A percentile compares a stretch with the other conserved stretches of the same genome.
Conservation (phyloP, 2,888 invertebrate genomes). For the Acanthosoma haemorrhoidale region DNA sequence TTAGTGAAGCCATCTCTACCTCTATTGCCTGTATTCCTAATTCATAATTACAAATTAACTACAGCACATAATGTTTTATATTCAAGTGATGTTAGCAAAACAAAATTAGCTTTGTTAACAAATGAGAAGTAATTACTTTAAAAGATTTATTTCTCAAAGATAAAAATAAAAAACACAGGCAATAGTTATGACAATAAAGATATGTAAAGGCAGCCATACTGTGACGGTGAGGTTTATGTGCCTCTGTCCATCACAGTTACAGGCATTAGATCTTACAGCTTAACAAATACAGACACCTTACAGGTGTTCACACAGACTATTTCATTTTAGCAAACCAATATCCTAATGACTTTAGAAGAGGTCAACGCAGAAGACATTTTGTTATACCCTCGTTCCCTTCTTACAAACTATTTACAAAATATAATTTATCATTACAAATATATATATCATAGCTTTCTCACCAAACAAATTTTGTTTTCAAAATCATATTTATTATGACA, state of each 20-base stretch:
- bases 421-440: constrained; percentile 23
- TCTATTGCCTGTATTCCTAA: constrained; percentile 14
- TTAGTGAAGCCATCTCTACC: background rate
- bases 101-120: no score
- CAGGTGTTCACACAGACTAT: background rate
- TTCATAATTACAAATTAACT: no score
- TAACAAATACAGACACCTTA: no score
- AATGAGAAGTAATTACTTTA: no score
- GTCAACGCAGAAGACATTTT: background rate
- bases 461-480: constrained; percentile 4
- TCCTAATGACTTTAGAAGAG: constrained; percentile 24
- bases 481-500: constrained; percentile 18
- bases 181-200: background rate
- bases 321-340: background rate
- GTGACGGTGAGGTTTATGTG: background rate
- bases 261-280: background rate
- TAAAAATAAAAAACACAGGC: no score
- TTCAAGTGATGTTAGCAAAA: no score
- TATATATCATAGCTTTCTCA: constrained; percentile 10
- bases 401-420: constrained; percentile 26
- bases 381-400: constrained; percentile 24
- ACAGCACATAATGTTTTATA: no score
- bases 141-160: no score
- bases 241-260: background rate
- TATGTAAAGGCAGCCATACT: background rate